Conservation (phyloP, 92 coral and sea anemone species). For the Isaurus tuberculatus region DNA sequence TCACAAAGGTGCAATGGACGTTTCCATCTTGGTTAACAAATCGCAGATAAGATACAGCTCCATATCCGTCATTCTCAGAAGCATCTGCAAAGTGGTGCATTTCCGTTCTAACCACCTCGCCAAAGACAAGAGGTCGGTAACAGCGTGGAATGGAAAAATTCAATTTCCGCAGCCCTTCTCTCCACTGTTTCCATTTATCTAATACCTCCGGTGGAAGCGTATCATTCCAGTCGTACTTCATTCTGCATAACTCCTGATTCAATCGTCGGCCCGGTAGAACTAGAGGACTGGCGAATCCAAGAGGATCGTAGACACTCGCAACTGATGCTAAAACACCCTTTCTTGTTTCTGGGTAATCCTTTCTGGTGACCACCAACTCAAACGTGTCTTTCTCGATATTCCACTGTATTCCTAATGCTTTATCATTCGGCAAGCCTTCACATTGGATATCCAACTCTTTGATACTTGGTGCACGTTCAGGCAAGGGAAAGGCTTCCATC, state of each 20-base stretch:
- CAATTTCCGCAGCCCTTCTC: slow-evolving; percentile 52
- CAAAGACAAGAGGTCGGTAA: slow-evolving; percentile 48
- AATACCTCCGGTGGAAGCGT: slow-evolving; percentile 41
- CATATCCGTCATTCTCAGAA: neutral
- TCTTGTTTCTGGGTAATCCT: slow-evolving; percentile 57
- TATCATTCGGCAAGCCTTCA: slow-evolving; percentile 57
- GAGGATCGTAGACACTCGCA: slow-evolving; percentile 61
- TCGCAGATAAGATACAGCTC: neutral
- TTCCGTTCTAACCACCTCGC: slow-evolving; percentile 43
- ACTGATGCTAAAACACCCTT: slow-evolving; percentile 59
- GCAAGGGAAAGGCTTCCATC: slow-evolving; percentile 65
- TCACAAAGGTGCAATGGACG: slow-evolving; percentile 41
- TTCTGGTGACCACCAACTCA: slow-evolving; percentile 57
- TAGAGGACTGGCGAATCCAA: slow-evolving; percentile 62
- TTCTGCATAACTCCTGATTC: slow-evolving; percentile 65
- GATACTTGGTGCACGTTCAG: slow-evolving; percentile 62
- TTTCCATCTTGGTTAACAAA: neutral
- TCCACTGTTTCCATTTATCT: slow-evolving; percentile 60
- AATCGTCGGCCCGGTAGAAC: slow-evolving; percentile 61
- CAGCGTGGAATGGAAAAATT: slow-evolving; percentile 51
- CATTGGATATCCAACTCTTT: slow-evolving; percentile 55
- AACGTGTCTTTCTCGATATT: slow-evolving; percentile 62
- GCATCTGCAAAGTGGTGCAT: neutral
- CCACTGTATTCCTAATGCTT: slow-evolving; percentile 62
- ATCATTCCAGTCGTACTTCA: slow-evolving; percentile 59